These are phyloP conservation scores for Rhea pennata DNA, from an alignment of 2,113 vertebrate genomes.

Conservation along the genomic window DNA sequence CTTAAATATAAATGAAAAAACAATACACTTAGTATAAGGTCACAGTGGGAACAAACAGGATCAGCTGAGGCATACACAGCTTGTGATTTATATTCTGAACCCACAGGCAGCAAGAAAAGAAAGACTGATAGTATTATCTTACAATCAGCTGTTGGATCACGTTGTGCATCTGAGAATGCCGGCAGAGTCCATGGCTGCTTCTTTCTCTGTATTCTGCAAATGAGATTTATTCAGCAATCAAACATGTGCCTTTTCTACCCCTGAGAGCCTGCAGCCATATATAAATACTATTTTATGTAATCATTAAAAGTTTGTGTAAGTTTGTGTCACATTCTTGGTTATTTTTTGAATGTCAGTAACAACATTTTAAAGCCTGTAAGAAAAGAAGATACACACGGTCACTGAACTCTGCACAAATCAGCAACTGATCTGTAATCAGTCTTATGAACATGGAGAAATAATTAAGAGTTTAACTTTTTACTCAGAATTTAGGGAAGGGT, in stretches of 20 bases:
- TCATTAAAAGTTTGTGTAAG: not conserved
- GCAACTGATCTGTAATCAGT: not conserved
- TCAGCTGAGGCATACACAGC: constrained; percentile 19
- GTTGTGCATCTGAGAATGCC: constrained; percentile 10
- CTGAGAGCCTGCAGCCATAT: not conserved
- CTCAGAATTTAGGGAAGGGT: not conserved
- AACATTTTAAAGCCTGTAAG: not conserved
- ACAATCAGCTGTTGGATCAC: constrained; percentile 43
- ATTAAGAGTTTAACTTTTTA: not conserved
- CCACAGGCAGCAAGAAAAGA: constrained; percentile 39
- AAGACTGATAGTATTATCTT: constrained; percentile 36
- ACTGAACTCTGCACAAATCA: not conserved
- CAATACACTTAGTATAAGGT: constrained; percentile 71
- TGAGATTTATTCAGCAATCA: not conserved
- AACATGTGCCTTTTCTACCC: not conserved
- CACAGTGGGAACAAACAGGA: constrained; percentile 50
- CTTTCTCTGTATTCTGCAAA: not conserved
- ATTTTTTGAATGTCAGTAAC: not conserved
- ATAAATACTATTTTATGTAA: not conserved
- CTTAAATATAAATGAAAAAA: constrained; percentile 77
- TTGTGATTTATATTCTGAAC: constrained; percentile 60
- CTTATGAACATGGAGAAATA: not conserved
- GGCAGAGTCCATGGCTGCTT: not conserved
- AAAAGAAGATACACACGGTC: not conserved
- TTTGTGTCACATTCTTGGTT: not conserved